Evolutionary conservation across 2,113 vertebrate genomes (phyloP), one percentile per base, ranked within the genome.

Genomic region (Sialia sialis): DNA sequence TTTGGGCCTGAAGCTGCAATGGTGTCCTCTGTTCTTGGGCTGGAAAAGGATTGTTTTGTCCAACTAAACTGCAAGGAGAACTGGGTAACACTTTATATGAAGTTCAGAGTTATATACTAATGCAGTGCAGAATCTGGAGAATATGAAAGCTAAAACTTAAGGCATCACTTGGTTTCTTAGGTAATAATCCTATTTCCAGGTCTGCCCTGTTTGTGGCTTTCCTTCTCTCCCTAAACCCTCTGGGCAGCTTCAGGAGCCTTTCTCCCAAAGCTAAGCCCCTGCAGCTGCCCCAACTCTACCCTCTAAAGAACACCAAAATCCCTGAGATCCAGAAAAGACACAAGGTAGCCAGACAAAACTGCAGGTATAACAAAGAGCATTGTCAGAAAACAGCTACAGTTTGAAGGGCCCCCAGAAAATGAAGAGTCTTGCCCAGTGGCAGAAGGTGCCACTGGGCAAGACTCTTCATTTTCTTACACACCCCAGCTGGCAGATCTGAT

Each of bases 401-500:
- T 85, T 58, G 9, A 67, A 39, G 32, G 56, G 30, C 2, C 8
- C 12, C 10, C 20, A 41, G 56, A 49, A 83, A n/a, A n/a, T n/a
- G n/a, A n/a, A n/a, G n/a, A n/a, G n/a, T n/a, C n/a, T n/a, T n/a
- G n/a, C n/a, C n/a, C n/a, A n/a, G n/a, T n/a, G n/a, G n/a, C n/a
- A n/a, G n/a, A n/a, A n/a, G n/a, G n/a, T n/a, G n/a, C 27, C 52
- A 49, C 41, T 23, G 51, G 56, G 68, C 36, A 85, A 30, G 18
- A n/a, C 0, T 1, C 29, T 68, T 69, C 39, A 18, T 56, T 74
- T 39, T 46, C 29, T 73, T 23, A 46, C 38, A 56, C 25, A 73
- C 29, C 52, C 63, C 95, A 94, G 41, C 30, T 55, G 56, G 72
- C 87, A 90, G 62, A 88, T 44, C 29, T 54, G 73, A 82, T 66